phyloP scores from a whole-genome alignment of 2,888 invertebrate species.

The Arenicola marina region DNA sequence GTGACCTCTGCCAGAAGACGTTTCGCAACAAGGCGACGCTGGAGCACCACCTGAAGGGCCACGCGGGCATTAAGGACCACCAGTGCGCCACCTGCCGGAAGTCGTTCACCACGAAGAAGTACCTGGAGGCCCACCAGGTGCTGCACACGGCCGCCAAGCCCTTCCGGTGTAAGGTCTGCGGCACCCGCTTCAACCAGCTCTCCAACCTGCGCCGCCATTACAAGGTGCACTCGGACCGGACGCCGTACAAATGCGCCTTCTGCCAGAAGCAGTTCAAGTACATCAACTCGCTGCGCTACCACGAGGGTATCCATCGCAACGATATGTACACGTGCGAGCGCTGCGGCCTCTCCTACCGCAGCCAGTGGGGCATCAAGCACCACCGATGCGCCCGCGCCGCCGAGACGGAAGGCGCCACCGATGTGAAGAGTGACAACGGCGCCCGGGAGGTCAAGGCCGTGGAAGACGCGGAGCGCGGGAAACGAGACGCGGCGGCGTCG shows the following conservation, averaged over 20 bases:
- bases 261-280: slow-evolving; percentile 25
- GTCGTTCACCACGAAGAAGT: slow-evolving; percentile 24
- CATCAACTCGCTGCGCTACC: slow-evolving; percentile 28
- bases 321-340: slow-evolving; percentile 12
- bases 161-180: slow-evolving; percentile 19
- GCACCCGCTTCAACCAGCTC: slow-evolving; percentile 24
- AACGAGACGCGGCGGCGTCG: no score
- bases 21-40: slow-evolving; percentile 26
- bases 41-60: slow-evolving; percentile 20
- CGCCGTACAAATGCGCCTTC: slow-evolving; percentile 15
- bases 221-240: slow-evolving; percentile 21
- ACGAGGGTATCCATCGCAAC: slow-evolving; percentile 26
- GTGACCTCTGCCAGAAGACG: slow-evolving; percentile 16
- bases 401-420: no score
- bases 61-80: slow-evolving; percentile 27
- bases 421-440: no score
- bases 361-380: slow-evolving; percentile 8
- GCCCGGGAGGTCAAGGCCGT: no score
- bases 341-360: slow-evolving; percentile 16
- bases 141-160: slow-evolving; percentile 24
- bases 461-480: no score
- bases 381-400: no score
- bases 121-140: slow-evolving; percentile 23
- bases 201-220: slow-evolving; percentile 27
- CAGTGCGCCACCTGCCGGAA: slow-evolving; percentile 17